Base-by-base conservation (phyloP, 1,140 invertebrate species). In the Zaprionus gabonicus region DNA sequence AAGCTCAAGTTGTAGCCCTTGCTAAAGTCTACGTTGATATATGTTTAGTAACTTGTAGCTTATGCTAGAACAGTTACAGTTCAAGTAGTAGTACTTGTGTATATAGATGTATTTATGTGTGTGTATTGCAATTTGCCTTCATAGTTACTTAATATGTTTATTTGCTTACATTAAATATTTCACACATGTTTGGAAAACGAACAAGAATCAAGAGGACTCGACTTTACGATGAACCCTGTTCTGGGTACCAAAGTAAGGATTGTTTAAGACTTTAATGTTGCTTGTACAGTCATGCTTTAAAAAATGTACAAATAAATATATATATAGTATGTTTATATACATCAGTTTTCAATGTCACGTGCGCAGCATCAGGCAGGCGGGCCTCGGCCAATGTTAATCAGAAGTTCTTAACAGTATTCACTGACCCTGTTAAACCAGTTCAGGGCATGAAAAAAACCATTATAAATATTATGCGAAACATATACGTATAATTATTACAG, bases 111-210 rank as follows among this genome's bases (percentile, higher is more conserved):
- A 64, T 76, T 13, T 67, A 67, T 49, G 23, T n/a, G 28, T 76
- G 71, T 78, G 67, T 81, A 85, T 85, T 84, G 82, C 82, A 84
- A 81, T 78, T 71, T 78, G 76, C 80, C 69, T 53, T 81, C 81
- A 67, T 73, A 44, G 10, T 46, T 41, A 66, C 36, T 75, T 41
- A 62, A 53, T 81, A 57, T 44, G 44, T 66, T 66, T 60, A 66
- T 66, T 53, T 66, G 49, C 74, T 59, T 71, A 44, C 69, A 71
- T 55, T 83, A 70, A 72, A 60, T 38, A 23, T 75, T 88, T 71
- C 75, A 80, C 87, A 83, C 77, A 81, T 17, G 49, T 46, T 66
- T 71, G 51, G 28, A 71, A 44, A 46, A 49, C 41, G 46, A 25
- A 41, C 36, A 66, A 65, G 28, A 25, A 53, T 41, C 51, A 51